A percentile compares a stretch with the other conserved stretches of the same genome.
phyloP scores from a whole-genome alignment of 2,113 vertebrate species.

The Sinocyclocheilus rhinocerous region DNA sequence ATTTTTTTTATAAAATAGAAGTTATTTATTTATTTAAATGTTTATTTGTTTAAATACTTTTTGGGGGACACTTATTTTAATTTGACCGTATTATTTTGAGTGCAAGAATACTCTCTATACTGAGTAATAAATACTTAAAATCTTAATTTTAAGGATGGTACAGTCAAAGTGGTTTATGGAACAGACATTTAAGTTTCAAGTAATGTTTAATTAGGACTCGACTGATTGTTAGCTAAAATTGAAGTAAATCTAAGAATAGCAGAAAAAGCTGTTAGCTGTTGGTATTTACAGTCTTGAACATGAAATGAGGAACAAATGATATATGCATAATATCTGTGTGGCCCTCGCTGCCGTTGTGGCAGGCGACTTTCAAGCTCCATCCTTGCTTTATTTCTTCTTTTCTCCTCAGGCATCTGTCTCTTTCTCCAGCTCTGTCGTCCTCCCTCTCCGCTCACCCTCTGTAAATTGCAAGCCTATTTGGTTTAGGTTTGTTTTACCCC shows the following conservation, averaged over 20 bases:
- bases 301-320: conserved; percentile 72
- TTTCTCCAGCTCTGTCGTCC: conserved; percentile 56
- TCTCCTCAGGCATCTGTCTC: conserved; percentile 56
- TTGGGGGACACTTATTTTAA: no score
- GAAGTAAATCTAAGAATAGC: neutral
- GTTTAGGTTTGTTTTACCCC: conserved; percentile 78
- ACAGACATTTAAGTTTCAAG: neutral
- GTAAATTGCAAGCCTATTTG: conserved; percentile 77
- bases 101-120: no score
- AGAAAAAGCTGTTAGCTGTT: neutral
- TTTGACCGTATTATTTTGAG: no score
- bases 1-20: no score
- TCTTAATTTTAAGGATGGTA: no score
- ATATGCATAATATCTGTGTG: conserved; percentile 75
- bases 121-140: no score
- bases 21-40: no score
- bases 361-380: conserved; percentile 67
- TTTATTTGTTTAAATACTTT: no score
- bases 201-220: neutral
- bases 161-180: no score
- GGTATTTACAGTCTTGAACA: conserved; percentile 29
- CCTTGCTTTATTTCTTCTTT: conserved; percentile 55
- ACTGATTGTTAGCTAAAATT: neutral
- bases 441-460: conserved; percentile 66
- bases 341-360: conserved; percentile 71